Evolutionary conservation across 2,888 invertebrate species (phyloP).

Genomic region (Hemicrepidius hirtus): DNA sequence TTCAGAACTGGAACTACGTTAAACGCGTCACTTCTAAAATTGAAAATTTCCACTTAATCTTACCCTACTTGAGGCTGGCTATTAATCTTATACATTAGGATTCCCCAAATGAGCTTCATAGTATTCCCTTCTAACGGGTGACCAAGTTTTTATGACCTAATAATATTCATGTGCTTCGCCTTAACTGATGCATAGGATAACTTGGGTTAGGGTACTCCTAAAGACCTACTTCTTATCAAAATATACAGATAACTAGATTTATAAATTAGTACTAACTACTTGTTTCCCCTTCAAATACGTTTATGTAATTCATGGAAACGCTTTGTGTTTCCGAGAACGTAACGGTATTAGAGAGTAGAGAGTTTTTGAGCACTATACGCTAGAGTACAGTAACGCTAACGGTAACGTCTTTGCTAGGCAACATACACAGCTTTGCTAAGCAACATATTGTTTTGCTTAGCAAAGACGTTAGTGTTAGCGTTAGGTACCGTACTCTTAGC

Average conservation of each 20-base stretch:
- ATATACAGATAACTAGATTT: not conserved
- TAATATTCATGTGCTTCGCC: constrained; percentile 20
- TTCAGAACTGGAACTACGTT: constrained; percentile 16
- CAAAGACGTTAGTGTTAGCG: no score
- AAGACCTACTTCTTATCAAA: constrained; percentile 7
- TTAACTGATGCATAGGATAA: constrained; percentile 9
- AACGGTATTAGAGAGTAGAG: no score
- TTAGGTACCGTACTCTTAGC: no score
- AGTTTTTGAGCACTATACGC: no score
- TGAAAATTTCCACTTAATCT: constrained; percentile 29
- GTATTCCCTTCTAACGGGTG: not conserved
- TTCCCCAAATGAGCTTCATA: constrained; percentile 1
- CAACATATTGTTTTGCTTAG: no score
- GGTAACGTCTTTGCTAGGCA: no score
- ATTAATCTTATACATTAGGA: constrained; percentile 9
- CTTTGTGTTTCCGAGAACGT: no score
- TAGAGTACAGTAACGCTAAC: no score
- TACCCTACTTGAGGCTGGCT: constrained; percentile 12
- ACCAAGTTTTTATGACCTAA: constrained; percentile 11
- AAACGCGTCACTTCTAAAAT: constrained; percentile 24
- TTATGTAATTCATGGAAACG: no score
- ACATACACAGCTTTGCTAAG: no score
- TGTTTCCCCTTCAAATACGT: no score
- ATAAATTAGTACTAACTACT: not conserved
- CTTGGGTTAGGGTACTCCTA: not conserved